Evolutionary conservation across 2,113 vertebrate genomes (phyloP).

Genomic region (Nasalis larvatus): DNA sequence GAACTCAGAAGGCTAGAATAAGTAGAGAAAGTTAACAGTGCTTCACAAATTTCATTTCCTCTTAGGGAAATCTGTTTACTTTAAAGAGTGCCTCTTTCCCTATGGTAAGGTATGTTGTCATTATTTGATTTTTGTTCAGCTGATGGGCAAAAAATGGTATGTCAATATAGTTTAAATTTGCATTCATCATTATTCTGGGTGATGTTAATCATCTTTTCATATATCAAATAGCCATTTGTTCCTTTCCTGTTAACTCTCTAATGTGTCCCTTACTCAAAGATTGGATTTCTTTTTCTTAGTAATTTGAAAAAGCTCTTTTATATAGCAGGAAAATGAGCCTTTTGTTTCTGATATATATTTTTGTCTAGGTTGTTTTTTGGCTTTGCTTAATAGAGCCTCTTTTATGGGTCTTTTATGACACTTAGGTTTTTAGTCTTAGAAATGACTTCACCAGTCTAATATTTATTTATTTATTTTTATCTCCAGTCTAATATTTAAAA

Average conservation of each 20-base stretch:
- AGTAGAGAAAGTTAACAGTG: background rate
- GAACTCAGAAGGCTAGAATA: background rate
- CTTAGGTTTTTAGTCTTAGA: background rate
- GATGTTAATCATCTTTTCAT: background rate
- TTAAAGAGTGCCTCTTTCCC: background rate
- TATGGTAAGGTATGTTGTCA: background rate
- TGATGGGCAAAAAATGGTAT: background rate
- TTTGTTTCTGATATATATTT: background rate
- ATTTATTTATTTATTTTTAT: background rate
- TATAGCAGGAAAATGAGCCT: background rate
- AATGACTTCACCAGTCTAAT: background rate
- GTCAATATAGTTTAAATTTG: background rate
- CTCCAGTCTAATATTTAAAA: background rate
- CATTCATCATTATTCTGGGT: background rate
- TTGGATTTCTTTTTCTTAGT: slow-evolving; percentile 29
- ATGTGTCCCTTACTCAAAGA: background rate
- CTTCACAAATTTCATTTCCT: background rate
- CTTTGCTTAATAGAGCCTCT: background rate
- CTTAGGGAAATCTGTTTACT: background rate
- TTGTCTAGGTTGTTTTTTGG: slow-evolving; percentile 26
- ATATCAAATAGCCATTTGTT: background rate
- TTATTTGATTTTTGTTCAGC: slow-evolving; percentile 36
- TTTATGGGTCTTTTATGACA: background rate
- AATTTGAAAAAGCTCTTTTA: slow-evolving; percentile 22
- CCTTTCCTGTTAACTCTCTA: background rate